A percentile compares a stretch with the other conserved stretches of the same genome.
These are phyloP conservation scores for Clupea harengus DNA, from an alignment of 2,113 vertebrate genomes.

Conservation along the genomic window DNA sequence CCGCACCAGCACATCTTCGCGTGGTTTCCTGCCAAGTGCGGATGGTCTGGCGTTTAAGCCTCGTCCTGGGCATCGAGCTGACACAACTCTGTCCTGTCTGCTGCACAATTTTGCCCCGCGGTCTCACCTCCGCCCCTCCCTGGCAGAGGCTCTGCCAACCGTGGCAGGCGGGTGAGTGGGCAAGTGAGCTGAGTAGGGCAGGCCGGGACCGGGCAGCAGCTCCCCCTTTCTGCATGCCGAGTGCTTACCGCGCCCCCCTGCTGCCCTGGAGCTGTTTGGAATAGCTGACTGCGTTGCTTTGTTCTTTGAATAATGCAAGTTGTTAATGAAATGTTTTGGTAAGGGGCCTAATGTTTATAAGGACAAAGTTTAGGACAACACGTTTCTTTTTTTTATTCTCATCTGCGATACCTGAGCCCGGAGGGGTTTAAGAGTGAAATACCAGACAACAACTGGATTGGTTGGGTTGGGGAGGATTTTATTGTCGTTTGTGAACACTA, in stretches of 20 bases:
- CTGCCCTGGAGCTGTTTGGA: not conserved
- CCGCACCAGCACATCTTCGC: not conserved
- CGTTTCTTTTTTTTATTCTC: not conserved
- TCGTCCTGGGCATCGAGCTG: not conserved
- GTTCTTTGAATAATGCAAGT: not conserved
- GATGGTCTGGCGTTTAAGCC: not conserved
- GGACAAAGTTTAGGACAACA: not conserved
- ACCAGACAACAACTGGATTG: not conserved
- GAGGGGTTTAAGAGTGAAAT: not conserved
- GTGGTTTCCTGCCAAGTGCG: not conserved
- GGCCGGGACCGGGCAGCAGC: not conserved
- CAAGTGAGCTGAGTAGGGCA: not conserved
- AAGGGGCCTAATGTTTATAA: not conserved
- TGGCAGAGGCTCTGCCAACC: not conserved
- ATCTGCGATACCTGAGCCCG: not conserved
- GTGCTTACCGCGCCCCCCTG: not conserved
- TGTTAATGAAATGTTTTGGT: slow-evolving; percentile 1
- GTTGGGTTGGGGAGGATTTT: slow-evolving; percentile 54
- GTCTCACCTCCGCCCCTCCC: not conserved
- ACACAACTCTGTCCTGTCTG: slow-evolving; percentile 2
- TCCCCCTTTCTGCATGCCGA: not conserved
- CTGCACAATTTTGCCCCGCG: not conserved
- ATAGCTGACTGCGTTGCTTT: not conserved
- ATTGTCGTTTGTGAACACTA: slow-evolving; percentile 62
- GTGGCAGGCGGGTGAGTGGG: not conserved